These are phyloP conservation scores for Aethina tumida DNA, from an alignment of 1,140 invertebrate species.

Conservation along the genomic window DNA sequence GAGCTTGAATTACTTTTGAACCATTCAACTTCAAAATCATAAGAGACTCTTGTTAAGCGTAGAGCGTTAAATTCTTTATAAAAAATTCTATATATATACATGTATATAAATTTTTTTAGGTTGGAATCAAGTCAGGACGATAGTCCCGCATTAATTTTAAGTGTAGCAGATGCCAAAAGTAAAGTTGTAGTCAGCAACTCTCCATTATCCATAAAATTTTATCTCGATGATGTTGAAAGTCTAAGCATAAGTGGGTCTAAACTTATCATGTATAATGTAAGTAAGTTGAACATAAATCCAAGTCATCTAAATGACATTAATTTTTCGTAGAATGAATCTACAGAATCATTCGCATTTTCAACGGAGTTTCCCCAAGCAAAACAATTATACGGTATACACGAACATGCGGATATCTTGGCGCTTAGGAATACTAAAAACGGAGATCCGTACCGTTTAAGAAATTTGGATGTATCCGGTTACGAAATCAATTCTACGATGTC, in stretches of 20 bases:
- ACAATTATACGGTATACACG: slow-evolving; percentile 89
- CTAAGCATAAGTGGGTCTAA: slow-evolving; percentile 17
- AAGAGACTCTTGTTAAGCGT: too few species aligned
- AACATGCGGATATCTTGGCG: slow-evolving; percentile 86
- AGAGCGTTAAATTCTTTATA: neutral
- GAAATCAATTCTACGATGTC: slow-evolving; percentile 88
- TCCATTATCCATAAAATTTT: slow-evolving; percentile 14
- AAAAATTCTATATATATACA: neutral
- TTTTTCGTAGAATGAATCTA: slow-evolving; percentile 1
- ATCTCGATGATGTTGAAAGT: slow-evolving; percentile 10
- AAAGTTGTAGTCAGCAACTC: slow-evolving; percentile 8
- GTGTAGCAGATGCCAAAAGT: slow-evolving; percentile 5
- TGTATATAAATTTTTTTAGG: slow-evolving; percentile 9
- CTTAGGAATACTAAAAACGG: slow-evolving; percentile 68
- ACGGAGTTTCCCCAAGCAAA: slow-evolving; percentile 85
- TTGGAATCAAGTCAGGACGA: neutral
- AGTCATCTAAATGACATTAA: too few species aligned
- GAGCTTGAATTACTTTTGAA: too few species aligned
- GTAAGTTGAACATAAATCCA: too few species aligned
- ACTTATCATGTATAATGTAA: slow-evolving; percentile 13
- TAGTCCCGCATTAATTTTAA: slow-evolving; percentile 4
- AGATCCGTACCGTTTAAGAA: slow-evolving; percentile 93
- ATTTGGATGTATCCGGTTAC: slow-evolving; percentile 97
- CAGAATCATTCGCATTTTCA: slow-evolving; percentile 71
- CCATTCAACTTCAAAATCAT: too few species aligned